Base-by-base conservation (phyloP, 2,797 vertebrate genomes). In the Neostethus bicornis region DNA sequence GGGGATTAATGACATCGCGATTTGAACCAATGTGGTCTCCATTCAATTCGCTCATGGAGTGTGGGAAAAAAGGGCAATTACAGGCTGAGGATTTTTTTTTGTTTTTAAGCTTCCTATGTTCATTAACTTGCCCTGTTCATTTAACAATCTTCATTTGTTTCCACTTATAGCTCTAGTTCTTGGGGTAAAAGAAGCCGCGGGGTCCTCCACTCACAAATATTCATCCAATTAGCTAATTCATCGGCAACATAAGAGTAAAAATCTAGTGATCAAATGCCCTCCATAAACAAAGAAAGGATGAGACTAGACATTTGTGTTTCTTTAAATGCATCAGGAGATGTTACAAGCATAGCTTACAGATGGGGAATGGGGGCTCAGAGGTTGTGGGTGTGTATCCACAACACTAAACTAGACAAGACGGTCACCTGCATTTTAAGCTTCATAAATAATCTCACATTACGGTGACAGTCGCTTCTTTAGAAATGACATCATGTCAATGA, bases 401-500 rank as follows among this genome's bases (percentile, higher is more conserved):
- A 48, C 31, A 48, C 38, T 37, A 54, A 66, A 76, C 77, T 65
- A 71, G 75, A 81, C 69, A 46, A 66, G 77, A 73, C 13, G 57
- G 66, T 81, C 74, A 85, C 66, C 73, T 82, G 75, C 54, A 57
- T 65, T 61, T 72, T 25, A 38, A 32, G 42, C 54, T 41, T 71
- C 77, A 73, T 85, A 87, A 87, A 86, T 85, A 87, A 80, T 71
- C 59, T 65, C 42, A 43, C 55, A 10, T 31, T 0, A 31, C 56
- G 73, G 60, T 60, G 84, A 86, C 82, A 81, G 82, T 75, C 51
- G 80, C 87, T 88, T 87, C 86, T 76, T 84, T 76, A 32, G 51
- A 81, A 79, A 87, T 87, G 86, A 88, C 84, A 87, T 89, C 85
- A 88, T 77, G 79, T 88, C 83, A 81, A 78, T 84, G 83, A 83